Conservation (phyloP, 1,140 invertebrate species). For the Sitodiplosis mosellana region DNA sequence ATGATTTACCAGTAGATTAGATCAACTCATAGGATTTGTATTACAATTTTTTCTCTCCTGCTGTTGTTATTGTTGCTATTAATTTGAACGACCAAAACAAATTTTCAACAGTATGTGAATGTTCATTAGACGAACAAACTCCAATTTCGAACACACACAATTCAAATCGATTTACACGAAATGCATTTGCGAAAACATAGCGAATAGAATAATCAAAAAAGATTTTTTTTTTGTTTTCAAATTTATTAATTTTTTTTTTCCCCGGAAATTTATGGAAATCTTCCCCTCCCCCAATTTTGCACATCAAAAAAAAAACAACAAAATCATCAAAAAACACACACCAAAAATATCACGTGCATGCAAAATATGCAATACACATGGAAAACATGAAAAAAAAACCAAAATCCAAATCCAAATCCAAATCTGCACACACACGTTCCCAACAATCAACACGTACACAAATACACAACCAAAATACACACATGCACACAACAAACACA, state of each 20-base stretch:
- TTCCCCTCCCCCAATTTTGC: neutral
- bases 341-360: neutral
- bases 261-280: neutral
- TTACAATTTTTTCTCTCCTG: too few species aligned
- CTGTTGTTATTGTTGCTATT: too few species aligned
- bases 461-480: constrained; percentile 13
- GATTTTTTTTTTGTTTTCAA: neutral
- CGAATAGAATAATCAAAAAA: neutral
- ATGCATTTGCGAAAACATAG: too few species aligned
- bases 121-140: too few species aligned
- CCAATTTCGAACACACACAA: too few species aligned
- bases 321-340: too few species aligned
- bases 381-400: constrained; percentile 4
- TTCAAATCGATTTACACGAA: too few species aligned
- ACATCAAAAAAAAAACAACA: neutral
- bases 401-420: neutral
- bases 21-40: too few species aligned
- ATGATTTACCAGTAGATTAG: too few species aligned
- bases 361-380: constrained; percentile 10
- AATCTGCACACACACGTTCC: constrained; percentile 7
- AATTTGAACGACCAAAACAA: too few species aligned
- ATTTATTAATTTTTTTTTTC: neutral
- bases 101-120: too few species aligned
- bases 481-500: constrained; percentile 10
- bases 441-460: constrained; percentile 8